Conservation (phyloP, 2,888 invertebrate genomes). For the Eubasilissa splendida region DNA sequence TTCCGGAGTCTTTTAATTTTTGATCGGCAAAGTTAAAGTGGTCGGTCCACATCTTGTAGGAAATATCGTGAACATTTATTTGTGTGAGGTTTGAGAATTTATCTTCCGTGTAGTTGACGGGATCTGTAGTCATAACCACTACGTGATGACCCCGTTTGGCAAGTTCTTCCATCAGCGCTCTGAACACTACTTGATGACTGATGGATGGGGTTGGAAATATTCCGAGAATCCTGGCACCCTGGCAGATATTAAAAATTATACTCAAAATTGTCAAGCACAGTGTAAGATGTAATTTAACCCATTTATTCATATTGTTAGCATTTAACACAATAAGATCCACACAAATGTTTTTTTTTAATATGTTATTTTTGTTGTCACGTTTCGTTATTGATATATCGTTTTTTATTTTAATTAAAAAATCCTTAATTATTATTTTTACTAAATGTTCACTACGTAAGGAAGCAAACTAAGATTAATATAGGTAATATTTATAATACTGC, state of each 20-base stretch:
- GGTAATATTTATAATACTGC: no score
- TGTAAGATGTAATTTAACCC: no score
- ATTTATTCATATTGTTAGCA: no score
- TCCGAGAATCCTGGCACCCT: conserved; percentile 65
- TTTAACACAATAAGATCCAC: no score
- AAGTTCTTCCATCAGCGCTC: conserved; percentile 66
- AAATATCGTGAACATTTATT: conserved; percentile 63
- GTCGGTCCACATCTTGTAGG: conserved; percentile 61
- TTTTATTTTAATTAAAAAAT: no score
- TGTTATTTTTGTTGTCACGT: no score
- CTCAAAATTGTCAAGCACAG: no score
- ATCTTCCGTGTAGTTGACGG: conserved; percentile 63
- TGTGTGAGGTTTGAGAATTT: conserved; percentile 61
- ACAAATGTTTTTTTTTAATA: no score
- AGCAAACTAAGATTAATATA: no score
- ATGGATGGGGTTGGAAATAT: conserved; percentile 66
- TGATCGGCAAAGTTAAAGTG: conserved; percentile 47
- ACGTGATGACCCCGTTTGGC: conserved; percentile 68
- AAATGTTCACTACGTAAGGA: no score
- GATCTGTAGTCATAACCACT: conserved; percentile 67
- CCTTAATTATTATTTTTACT: no score
- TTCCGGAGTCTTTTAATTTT: not conserved
- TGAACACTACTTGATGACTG: conserved; percentile 69
- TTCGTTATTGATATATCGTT: no score
- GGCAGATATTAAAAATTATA: not conserved